Conservation (phyloP, 2,888 invertebrate genomes). For the Caenorhabditis sp. region DNA sequence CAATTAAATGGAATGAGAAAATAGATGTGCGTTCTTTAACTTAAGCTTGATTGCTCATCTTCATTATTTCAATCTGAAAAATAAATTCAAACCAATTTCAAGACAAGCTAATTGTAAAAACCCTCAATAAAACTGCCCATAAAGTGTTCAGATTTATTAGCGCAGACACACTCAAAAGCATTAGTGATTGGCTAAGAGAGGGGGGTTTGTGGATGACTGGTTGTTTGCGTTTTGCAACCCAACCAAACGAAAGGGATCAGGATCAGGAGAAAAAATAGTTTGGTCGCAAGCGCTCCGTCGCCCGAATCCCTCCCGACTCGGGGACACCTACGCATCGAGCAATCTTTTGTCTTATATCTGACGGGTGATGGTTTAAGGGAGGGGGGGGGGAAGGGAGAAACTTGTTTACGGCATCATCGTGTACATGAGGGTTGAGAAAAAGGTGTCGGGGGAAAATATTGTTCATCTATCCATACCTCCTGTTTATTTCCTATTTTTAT, state of each 20-base stretch:
- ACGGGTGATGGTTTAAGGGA: constrained; percentile 52
- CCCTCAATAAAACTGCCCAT: not conserved
- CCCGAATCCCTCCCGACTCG: not conserved
- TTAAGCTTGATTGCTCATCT: no score
- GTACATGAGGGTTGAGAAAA: constrained; percentile 27
- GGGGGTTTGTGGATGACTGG: constrained; percentile 40
- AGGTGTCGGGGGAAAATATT: constrained; percentile 14
- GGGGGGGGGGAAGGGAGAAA: constrained; percentile 37
- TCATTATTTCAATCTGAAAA: no score
- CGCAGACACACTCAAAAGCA: constrained; percentile 11
- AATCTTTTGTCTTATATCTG: constrained; percentile 63
- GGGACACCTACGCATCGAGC: constrained; percentile 59
- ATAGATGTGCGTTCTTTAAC: not conserved
- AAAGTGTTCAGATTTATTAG: constrained; percentile 14
- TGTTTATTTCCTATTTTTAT: not conserved
- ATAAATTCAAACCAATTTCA: no score
- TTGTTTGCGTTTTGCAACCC: constrained; percentile 59
- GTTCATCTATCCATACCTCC: no score
- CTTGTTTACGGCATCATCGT: constrained; percentile 54
- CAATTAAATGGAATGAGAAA: not conserved
- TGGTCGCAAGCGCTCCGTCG: constrained; percentile 20
- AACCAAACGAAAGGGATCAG: constrained; percentile 14
- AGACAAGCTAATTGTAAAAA: no score
- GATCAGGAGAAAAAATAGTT: constrained; percentile 58
- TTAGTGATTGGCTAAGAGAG: no score